A percentile compares a stretch with the other conserved stretches of the same genome.
These are phyloP conservation scores for Onychorhynchus coronatus DNA, from an alignment of 2,113 vertebrate species.

Conservation along the genomic window DNA sequence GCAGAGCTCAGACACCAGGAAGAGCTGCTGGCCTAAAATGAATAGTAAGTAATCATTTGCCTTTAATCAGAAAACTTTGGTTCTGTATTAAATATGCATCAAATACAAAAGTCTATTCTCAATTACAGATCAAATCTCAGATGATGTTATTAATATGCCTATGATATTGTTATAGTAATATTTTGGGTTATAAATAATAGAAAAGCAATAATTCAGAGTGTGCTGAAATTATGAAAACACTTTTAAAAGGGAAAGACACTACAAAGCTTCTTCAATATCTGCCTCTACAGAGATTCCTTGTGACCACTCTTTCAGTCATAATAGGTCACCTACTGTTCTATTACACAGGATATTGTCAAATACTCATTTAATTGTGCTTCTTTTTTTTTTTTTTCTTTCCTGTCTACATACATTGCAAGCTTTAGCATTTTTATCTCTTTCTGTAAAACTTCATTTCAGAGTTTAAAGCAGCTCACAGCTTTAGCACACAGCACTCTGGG, in stretches of 20 bases:
- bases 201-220: background rate
- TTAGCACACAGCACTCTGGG: background rate
- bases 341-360: background rate
- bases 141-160: background rate
- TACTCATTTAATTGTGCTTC: background rate
- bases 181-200: constrained; percentile 26
- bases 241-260: background rate
- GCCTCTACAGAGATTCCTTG: background rate
- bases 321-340: background rate
- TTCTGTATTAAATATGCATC: background rate
- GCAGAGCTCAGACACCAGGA: background rate
- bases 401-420: background rate
- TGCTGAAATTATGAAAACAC: background rate
- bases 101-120: background rate
- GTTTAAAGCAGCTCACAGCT: background rate
- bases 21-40: background rate
- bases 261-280: background rate
- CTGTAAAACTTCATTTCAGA: background rate
- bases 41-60: background rate
- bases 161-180: background rate
- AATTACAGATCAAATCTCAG: background rate
- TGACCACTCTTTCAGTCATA: rapidly evolving
- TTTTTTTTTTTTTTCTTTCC: background rate
- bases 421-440: too few species aligned
- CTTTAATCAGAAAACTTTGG: background rate